Percentiles rank a stretch among this genome's conserved stretches.
Evolutionary conservation across 2,797 vertebrate species (phyloP).

Genomic region (Morus bassanus): DNA sequence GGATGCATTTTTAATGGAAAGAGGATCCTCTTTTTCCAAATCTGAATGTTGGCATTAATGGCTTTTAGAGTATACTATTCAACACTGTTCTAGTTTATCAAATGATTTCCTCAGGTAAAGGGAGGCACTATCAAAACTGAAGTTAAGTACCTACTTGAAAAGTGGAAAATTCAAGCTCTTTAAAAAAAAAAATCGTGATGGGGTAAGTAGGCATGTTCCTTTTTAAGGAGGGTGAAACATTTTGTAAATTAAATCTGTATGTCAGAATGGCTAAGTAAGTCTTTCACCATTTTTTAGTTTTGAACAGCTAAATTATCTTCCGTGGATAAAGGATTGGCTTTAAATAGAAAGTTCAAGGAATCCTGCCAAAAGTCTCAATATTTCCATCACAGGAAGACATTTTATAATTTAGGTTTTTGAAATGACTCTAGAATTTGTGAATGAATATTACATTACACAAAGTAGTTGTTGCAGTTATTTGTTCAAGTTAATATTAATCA

Average conservation of each 20-base stretch:
- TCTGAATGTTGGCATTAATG: not conserved
- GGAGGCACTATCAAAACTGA: not conserved
- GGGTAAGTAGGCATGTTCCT: not conserved
- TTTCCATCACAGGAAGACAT: not conserved
- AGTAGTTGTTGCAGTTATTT: slow-evolving; percentile 29
- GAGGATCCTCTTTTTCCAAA: not conserved
- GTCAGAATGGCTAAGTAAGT: not conserved
- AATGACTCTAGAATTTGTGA: not conserved
- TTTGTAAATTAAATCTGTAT: not conserved
- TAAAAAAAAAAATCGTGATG: not conserved
- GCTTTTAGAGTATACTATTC: not conserved
- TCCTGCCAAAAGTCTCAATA: not conserved
- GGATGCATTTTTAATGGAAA: not conserved
- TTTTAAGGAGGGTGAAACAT: not conserved
- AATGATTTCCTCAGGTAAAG: not conserved
- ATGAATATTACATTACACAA: not conserved
- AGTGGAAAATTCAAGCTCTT: not conserved
- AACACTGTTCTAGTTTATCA: not conserved
- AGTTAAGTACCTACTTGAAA: not conserved
- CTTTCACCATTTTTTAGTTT: not conserved
- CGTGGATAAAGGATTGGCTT: not conserved
- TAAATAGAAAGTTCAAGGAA: not conserved
- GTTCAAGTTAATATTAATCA: not conserved
- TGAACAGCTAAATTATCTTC: not conserved
- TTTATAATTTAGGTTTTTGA: not conserved